phyloP scores from a whole-genome alignment of 2,888 invertebrate genomes.

The Drosophila siamana region DNA sequence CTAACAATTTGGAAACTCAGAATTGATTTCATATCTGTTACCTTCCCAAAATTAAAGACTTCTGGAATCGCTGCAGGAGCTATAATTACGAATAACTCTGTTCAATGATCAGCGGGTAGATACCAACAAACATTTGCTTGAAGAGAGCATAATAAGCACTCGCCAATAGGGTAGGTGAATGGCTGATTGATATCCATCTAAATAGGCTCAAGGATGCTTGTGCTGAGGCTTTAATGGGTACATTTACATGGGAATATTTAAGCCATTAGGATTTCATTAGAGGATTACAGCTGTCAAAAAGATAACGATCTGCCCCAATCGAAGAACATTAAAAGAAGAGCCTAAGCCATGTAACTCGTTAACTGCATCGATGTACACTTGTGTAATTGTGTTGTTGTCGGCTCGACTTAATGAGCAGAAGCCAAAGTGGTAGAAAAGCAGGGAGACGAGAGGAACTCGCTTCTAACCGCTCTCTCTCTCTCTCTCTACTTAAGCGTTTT shows the following conservation, averaged over 20 bases:
- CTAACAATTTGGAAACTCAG: neutral
- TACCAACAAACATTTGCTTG: neutral
- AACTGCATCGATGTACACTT: conserved; percentile 45
- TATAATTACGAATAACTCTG: conserved; percentile 14
- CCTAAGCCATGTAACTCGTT: conserved; percentile 37
- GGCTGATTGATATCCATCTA: conserved; percentile 64
- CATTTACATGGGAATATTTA: conserved; percentile 15
- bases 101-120: conserved; percentile 19
- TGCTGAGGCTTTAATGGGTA: conserved; percentile 20
- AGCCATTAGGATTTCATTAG: conserved; percentile 39
- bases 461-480: too few relatives aligned
- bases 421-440: neutral
- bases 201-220: conserved; percentile 36
- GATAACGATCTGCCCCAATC: conserved; percentile 46
- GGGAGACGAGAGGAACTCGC: neutral
- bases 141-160: conserved; percentile 25
- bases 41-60: conserved; percentile 12
- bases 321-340: conserved; percentile 28
- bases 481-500: conserved; percentile 37
- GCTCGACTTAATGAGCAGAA: conserved; percentile 34
- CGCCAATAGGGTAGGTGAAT: conserved; percentile 54
- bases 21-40: neutral
- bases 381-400: conserved; percentile 48
- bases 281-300: conserved; percentile 57
- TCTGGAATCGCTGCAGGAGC: conserved; percentile 12